A percentile compares a stretch with the other conserved stretches of the same genome.
Evolutionary conservation across 2,888 invertebrate genomes (phyloP).

Genomic region (Lypha dubia): DNA sequence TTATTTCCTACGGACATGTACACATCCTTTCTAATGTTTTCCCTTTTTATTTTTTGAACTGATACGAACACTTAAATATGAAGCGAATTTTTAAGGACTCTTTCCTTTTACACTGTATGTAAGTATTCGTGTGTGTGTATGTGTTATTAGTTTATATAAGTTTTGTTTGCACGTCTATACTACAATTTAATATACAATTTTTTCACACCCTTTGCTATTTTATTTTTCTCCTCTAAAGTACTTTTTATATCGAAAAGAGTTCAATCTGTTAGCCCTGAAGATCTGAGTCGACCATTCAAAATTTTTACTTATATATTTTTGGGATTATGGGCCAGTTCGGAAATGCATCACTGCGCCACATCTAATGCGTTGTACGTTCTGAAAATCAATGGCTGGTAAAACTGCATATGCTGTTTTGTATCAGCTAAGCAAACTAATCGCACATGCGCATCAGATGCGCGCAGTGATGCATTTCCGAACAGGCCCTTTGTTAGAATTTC

Average conservation of each 20-base stretch:
- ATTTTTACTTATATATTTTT: too few species aligned
- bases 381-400: too few species aligned
- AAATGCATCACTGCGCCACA: too few species aligned
- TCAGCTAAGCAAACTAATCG: too few species aligned
- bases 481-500: too few species aligned
- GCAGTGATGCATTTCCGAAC: too few species aligned
- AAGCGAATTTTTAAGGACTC: slow-evolving; percentile 4
- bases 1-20: not conserved
- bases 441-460: too few species aligned
- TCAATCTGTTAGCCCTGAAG: not conserved
- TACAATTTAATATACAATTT: slow-evolving; percentile 53
- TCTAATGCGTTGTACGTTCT: too few species aligned
- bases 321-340: too few species aligned
- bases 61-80: not conserved
- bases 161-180: slow-evolving; percentile 45
- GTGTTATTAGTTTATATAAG: not conserved
- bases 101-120: not conserved
- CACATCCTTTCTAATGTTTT: not conserved
- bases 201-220: slow-evolving; percentile 60
- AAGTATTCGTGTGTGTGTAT: not conserved
- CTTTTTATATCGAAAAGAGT: not conserved
- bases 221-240: slow-evolving; percentile 31
- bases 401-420: too few species aligned
- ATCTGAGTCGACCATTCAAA: too few species aligned
- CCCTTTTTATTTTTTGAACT: not conserved